phyloP scores from a whole-genome alignment of 1,140 invertebrate genomes.

The Drosophila repleta region DNA sequence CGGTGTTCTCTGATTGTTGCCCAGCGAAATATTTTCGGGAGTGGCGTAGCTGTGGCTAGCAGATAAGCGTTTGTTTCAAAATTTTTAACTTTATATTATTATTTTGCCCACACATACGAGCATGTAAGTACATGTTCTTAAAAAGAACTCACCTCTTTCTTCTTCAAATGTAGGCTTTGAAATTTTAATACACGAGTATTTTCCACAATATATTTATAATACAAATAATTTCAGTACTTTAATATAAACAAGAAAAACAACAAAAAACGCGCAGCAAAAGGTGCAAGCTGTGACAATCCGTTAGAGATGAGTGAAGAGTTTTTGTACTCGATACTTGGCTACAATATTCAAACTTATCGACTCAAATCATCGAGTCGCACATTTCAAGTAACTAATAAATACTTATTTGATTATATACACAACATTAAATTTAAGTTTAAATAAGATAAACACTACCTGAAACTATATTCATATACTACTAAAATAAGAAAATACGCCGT shows the following conservation, averaged over 20 bases:
- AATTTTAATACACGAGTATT: not conserved
- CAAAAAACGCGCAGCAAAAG: conserved; percentile 53
- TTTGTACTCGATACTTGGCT: not conserved
- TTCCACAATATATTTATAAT: conserved; percentile 12
- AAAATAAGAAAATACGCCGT: not conserved
- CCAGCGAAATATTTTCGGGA: conserved; percentile 63
- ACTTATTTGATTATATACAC: too few species aligned
- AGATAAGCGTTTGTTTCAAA: conserved; percentile 32
- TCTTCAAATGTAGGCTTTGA: conserved; percentile 11
- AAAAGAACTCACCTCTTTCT: conserved; percentile 57
- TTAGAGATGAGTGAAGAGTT: conserved; percentile 6
- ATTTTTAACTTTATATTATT: conserved; percentile 3
- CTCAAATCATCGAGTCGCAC: not conserved
- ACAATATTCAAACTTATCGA: not conserved
- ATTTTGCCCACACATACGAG: not conserved
- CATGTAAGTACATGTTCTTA: not conserved
- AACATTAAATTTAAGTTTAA: conserved; percentile 1
- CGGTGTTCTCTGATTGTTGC: conserved; percentile 52
- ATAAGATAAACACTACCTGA: too few species aligned
- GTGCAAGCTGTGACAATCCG: conserved; percentile 28
- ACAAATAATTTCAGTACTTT: conserved; percentile 28
- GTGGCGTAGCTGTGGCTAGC: conserved; percentile 39
- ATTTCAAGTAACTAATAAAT: not conserved
- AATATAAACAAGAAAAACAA: conserved; percentile 48
- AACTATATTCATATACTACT: not conserved